phyloP scores from a whole-genome alignment of 2,888 invertebrate species.

The Drosophila infuscata region DNA sequence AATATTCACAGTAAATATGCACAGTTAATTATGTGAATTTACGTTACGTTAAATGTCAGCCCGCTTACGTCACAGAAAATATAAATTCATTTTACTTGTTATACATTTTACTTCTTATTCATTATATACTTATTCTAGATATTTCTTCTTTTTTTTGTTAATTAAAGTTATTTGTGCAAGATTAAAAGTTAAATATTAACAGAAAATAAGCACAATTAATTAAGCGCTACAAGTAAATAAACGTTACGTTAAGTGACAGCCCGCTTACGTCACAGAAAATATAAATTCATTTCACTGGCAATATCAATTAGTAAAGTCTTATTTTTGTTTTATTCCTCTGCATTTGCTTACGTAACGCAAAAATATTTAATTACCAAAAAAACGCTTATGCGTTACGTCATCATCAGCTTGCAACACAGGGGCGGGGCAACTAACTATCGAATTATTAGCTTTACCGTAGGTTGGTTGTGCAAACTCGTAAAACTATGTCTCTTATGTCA shows the following conservation, averaged over 20 bases:
- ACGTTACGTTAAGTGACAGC: background rate
- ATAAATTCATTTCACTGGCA: background rate
- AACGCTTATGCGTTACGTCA: conserved; percentile 21
- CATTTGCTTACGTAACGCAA: conserved; percentile 14
- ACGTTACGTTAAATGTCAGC: background rate
- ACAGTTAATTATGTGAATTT: background rate
- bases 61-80: conserved; percentile 13
- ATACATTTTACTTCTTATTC: background rate
- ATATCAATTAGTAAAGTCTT: conserved; percentile 26
- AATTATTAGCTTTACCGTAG: conserved; percentile 54
- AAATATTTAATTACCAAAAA: conserved; percentile 40
- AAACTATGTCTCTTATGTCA: conserved; percentile 43
- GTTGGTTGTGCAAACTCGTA: conserved; percentile 38
- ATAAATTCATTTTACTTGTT: too few relatives aligned
- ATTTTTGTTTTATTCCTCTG: background rate
- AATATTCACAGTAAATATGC: background rate
- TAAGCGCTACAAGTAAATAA: background rate
- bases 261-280: conserved; percentile 14
- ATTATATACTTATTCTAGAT: background rate
- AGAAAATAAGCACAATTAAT: background rate
- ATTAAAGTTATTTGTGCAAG: background rate
- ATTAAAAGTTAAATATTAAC: background rate
- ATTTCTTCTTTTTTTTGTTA: background rate
- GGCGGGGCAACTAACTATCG: conserved; percentile 14
- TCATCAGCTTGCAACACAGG: background rate